Conservation (phyloP, 2,113 vertebrate genomes). For the Thalassoma bifasciatum region DNA sequence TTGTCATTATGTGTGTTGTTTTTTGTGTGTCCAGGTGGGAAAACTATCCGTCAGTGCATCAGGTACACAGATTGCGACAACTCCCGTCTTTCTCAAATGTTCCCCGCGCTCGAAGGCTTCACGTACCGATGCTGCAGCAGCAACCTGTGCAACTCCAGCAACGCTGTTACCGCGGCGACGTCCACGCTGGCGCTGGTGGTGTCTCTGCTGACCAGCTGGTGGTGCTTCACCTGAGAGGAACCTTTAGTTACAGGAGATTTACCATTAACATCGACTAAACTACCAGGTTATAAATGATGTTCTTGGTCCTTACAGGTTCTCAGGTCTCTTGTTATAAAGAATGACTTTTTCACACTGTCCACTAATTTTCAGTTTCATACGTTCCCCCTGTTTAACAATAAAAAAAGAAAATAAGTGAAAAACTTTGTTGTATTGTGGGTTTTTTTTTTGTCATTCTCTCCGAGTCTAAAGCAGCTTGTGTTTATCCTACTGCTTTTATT, state of each 20-base stretch:
- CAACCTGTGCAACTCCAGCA: conserved; percentile 80
- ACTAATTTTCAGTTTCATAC: neutral
- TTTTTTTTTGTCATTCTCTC: neutral
- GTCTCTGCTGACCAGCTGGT: conserved; percentile 59
- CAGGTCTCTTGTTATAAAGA: neutral
- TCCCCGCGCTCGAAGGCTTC: conserved; percentile 73
- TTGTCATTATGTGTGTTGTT: neutral
- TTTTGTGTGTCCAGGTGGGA: conserved; percentile 69
- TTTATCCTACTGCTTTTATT: too few species aligned
- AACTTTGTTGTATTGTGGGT: neutral
- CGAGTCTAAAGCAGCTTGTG: too few species aligned
- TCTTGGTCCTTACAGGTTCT: neutral
- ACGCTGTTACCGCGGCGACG: neutral
- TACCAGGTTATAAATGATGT: too few species aligned
- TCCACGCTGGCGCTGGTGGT: conserved; percentile 44
- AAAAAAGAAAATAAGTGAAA: neutral
- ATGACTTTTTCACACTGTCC: neutral
- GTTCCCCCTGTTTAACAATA: conserved; percentile 29
- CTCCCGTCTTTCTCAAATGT: conserved; percentile 80
- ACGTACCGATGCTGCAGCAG: conserved; percentile 83
- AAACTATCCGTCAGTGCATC: conserved; percentile 82
- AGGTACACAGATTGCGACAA: conserved; percentile 83
- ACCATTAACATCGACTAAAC: conserved; percentile 37
- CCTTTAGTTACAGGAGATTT: neutral
- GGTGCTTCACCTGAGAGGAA: conserved; percentile 25